Evolutionary conservation across 1,140 invertebrate genomes (phyloP).

Genomic region (Macrobrachium nipponense): DNA sequence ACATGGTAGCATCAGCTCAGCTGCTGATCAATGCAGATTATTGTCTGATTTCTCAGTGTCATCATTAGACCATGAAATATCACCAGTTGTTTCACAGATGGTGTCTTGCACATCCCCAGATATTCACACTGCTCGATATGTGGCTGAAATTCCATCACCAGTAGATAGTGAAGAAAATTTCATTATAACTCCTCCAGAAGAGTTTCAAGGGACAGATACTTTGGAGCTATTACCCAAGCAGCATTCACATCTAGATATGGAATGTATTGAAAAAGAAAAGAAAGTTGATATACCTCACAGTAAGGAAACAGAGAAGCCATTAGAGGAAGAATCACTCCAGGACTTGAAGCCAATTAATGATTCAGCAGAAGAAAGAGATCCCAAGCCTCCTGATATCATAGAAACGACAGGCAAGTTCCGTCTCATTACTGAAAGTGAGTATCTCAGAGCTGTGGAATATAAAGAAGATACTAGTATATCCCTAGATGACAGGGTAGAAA

Average conservation of each 20-base stretch:
- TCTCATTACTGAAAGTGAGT: constrained; percentile 42
- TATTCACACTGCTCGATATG: no score
- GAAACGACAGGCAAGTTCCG: constrained; percentile 5
- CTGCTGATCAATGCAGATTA: constrained; percentile 13
- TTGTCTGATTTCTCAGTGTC: not conserved
- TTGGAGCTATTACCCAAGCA: no score
- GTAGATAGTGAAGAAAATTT: not conserved
- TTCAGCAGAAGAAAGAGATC: not conserved
- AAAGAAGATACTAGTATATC: not conserved
- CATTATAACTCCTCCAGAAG: constrained; percentile 42
- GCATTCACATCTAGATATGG: no score
- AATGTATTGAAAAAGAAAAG: no score
- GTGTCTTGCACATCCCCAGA: not conserved
- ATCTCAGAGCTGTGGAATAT: constrained; percentile 6
- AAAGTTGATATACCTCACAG: no score
- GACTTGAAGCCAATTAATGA: no score
- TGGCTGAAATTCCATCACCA: no score
- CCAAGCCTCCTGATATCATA: not conserved
- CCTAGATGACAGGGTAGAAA: no score
- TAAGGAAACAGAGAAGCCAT: no score
- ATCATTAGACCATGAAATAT: no score
- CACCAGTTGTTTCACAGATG: not conserved
- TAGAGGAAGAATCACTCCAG: no score
- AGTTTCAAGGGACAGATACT: not conserved
- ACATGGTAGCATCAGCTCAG: constrained; percentile 21